Percentiles rank a stretch among this genome's conserved stretches.
These are phyloP conservation scores for Microctenopoma steveboyesi DNA, from an alignment of 2,797 vertebrate genomes.

Conservation along the genomic window DNA sequence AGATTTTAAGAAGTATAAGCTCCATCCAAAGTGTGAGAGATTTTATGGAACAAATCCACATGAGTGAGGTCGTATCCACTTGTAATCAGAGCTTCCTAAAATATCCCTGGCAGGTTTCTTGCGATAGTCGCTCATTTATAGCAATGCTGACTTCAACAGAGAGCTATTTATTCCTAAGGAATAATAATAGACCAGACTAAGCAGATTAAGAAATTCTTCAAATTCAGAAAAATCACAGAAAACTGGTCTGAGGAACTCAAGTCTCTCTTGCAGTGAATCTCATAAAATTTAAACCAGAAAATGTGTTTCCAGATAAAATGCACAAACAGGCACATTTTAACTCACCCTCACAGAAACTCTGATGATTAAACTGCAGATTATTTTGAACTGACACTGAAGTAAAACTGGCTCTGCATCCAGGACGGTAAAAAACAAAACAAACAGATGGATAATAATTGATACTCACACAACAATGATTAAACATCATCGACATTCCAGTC, in stretches of 20 bases:
- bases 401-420: constrained; percentile 1
- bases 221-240: neutral
- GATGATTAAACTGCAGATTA: neutral
- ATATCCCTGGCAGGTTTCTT: constrained; percentile 53
- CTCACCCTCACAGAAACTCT: neutral
- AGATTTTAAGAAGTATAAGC: constrained; percentile 59
- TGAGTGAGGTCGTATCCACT: constrained; percentile 68
- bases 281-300: neutral
- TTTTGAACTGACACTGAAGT: constrained; percentile 2
- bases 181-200: neutral
- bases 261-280: neutral
- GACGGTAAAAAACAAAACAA: neutral
- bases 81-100: constrained; percentile 68
- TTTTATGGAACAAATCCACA: constrained; percentile 65
- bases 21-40: constrained; percentile 56
- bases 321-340: neutral
- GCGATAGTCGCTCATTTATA: constrained; percentile 38
- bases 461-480: constrained; percentile 3
- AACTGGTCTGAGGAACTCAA: neutral
- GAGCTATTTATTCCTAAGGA: neutral
- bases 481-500: constrained; percentile 24
- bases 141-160: constrained; percentile 22
- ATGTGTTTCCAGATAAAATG: neutral
- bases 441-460: constrained; percentile 7
- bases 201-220: constrained; percentile 11